Evolutionary conservation across 2,113 vertebrate genomes (phyloP).

Genomic region (Lontra canadensis): DNA sequence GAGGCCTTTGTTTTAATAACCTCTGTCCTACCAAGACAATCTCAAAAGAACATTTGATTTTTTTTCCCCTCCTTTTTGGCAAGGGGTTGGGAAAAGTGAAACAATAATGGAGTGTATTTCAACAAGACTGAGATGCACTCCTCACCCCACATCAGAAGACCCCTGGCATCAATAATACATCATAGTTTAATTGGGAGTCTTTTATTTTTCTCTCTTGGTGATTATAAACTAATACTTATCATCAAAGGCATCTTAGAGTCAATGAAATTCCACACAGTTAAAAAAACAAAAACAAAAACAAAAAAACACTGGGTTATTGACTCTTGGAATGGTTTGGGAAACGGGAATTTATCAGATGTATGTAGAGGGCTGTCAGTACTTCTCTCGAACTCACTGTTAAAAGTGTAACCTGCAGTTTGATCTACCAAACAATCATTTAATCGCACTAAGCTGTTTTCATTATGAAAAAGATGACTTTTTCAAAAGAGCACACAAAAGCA

Average conservation of each 20-base stretch:
- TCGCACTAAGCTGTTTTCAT: constrained; percentile 33
- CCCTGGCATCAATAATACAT: not conserved
- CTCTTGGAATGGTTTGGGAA: not conserved
- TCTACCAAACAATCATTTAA: not conserved
- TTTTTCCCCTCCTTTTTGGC: not conserved
- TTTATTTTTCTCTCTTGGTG: not conserved
- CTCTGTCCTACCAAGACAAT: not conserved
- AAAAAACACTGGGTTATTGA: not conserved
- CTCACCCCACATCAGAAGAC: not conserved
- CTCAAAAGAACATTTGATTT: not conserved
- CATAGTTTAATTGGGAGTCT: not conserved
- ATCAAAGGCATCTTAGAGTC: not conserved
- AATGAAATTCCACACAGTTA: not conserved
- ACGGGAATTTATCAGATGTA: not conserved
- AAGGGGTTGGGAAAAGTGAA: constrained; percentile 7
- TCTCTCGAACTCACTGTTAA: not conserved
- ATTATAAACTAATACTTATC: not conserved
- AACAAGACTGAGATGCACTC: not conserved
- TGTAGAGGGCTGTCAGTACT: not conserved
- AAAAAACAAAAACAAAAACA: not conserved
- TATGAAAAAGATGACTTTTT: constrained; percentile 63
- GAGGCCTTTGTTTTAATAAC: not conserved
- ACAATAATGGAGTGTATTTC: not conserved
- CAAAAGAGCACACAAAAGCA: constrained; percentile 66
- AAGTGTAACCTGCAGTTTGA: not conserved